These are phyloP conservation scores for Uloborus plumipes DNA, from an alignment of 2,888 invertebrate species.

Conservation along the genomic window DNA sequence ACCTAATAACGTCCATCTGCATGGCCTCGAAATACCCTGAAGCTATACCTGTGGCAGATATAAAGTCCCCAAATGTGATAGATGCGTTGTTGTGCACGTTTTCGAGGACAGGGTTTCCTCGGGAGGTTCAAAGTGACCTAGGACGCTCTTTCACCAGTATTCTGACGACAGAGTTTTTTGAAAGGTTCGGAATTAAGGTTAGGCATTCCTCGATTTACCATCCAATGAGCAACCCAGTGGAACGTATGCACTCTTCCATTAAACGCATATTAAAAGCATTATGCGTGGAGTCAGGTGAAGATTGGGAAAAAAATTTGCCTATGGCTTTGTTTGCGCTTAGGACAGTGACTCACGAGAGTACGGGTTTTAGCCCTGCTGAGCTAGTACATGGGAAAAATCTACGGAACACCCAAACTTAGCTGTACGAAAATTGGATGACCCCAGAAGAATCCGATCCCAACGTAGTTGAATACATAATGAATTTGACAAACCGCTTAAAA, in stretches of 20 bases:
- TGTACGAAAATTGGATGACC: too few species aligned
- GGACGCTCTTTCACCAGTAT: constrained; percentile 1
- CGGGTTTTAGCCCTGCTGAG: constrained; percentile 24
- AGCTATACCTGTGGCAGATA: too few species aligned
- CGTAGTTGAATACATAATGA: too few species aligned
- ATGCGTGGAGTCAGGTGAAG: background rate
- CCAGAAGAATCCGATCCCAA: too few species aligned
- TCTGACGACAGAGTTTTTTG: background rate
- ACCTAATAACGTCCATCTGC: too few species aligned
- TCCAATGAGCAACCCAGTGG: background rate
- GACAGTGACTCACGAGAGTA: constrained; percentile 14
- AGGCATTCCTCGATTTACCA: background rate
- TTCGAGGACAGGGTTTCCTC: constrained; percentile 4
- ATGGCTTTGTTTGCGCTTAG: background rate
- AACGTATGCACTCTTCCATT: constrained; percentile 1
- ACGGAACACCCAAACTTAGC: background rate
- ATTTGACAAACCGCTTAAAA: too few species aligned
- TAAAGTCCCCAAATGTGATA: too few species aligned
- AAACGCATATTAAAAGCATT: background rate
- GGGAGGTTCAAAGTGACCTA: constrained; percentile 8
- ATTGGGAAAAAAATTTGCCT: background rate
- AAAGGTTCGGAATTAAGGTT: background rate
- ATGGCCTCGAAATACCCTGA: too few species aligned
- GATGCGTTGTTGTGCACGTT: too few species aligned
- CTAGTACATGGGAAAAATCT: constrained; percentile 20